A percentile compares a stretch with the other conserved stretches of the same genome.
These are phyloP conservation scores for Aspidiotus destructor DNA, from an alignment of 2,888 invertebrate species.

Conservation along the genomic window DNA sequence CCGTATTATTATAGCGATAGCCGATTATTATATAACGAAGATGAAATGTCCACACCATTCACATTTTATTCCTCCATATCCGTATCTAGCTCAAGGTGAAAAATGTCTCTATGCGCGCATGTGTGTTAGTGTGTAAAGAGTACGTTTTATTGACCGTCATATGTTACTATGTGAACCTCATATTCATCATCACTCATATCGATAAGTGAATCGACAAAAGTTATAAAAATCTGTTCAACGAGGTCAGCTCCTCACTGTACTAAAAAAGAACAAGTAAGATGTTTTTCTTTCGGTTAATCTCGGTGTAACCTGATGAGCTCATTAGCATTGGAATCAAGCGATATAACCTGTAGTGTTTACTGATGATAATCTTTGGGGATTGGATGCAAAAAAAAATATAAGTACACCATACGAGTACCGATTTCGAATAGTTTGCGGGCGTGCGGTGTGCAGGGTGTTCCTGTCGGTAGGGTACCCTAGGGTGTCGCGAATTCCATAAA, in stretches of 20 bases:
- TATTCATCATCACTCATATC: constrained; percentile 4
- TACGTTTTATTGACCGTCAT: constrained; percentile 2
- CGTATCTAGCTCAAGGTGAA: constrained; percentile 11
- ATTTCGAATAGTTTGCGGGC: too few relatives aligned
- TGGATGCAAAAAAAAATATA: too few relatives aligned
- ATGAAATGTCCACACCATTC: constrained; percentile 13
- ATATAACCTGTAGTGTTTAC: not conserved
- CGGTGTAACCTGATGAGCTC: not conserved
- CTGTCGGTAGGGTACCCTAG: too few relatives aligned
- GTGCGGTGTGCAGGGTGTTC: too few relatives aligned
- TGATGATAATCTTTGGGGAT: too few relatives aligned
- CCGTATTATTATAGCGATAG: too few relatives aligned
- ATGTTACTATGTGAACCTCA: not conserved
- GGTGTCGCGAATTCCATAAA: too few relatives aligned
- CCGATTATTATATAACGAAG: constrained; percentile 14
- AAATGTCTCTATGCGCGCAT: not conserved
- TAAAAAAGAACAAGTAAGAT: not conserved
- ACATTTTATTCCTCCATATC: constrained; percentile 5
- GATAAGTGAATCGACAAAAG: constrained; percentile 4
- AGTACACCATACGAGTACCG: too few relatives aligned
- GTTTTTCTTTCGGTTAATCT: not conserved
- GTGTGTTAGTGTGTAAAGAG: not conserved
- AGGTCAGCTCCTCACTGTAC: not conserved
- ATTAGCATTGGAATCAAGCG: not conserved
- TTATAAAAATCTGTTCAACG: not conserved